Percentiles rank a stretch among this genome's conserved stretches.
phyloP scores from a whole-genome alignment of 1,140 invertebrate genomes.

The Macrosteles quadrilineatus region DNA sequence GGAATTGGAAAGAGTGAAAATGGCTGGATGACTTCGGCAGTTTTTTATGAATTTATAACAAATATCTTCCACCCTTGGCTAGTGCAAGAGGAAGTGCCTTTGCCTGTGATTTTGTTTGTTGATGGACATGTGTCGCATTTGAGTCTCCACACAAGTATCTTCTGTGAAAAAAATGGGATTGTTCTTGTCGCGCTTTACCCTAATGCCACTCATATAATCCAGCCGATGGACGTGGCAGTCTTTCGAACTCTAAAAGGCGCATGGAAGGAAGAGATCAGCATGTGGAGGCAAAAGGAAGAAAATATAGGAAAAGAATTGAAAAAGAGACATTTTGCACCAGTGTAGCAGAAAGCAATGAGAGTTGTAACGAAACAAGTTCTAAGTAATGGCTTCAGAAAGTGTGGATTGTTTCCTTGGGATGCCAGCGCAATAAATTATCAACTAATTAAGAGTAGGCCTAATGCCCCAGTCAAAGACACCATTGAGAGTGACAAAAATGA shows the following conservation, averaged over 20 bases:
- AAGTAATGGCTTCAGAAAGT: slow-evolving; percentile 1
- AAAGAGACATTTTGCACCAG: slow-evolving; percentile 28
- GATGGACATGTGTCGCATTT: slow-evolving; percentile 51
- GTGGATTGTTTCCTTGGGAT: slow-evolving; percentile 10
- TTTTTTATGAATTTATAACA: slow-evolving; percentile 36
- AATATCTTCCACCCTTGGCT: slow-evolving; percentile 39
- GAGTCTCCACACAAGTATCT: slow-evolving; percentile 46
- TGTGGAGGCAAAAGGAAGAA: slow-evolving; percentile 35
- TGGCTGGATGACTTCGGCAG: slow-evolving; percentile 38
- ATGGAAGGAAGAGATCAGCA: slow-evolving; percentile 48
- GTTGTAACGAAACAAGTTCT: slow-evolving; percentile 5
- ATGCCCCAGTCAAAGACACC: too few relatives aligned
- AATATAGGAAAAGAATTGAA: slow-evolving; percentile 38
- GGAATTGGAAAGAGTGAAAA: slow-evolving; percentile 48
- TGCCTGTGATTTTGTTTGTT: slow-evolving; percentile 50
- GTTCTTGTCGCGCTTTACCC: too few relatives aligned
- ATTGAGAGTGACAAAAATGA: too few relatives aligned
- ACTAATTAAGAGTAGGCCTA: too few relatives aligned
- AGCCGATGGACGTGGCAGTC: slow-evolving; percentile 50
- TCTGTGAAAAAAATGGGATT: slow-evolving; percentile 50
- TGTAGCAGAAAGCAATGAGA: slow-evolving; percentile 27
- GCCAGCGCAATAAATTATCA: too few relatives aligned
- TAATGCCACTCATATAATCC: slow-evolving; percentile 52
- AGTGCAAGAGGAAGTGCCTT: slow-evolving; percentile 30
- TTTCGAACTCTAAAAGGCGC: slow-evolving; percentile 47